Percentiles rank a stretch among this genome's conserved stretches.
phyloP scores from a whole-genome alignment of 37 sponge, comb jelly and placozoan genomes.

The Aplysina aerophoba region DNA sequence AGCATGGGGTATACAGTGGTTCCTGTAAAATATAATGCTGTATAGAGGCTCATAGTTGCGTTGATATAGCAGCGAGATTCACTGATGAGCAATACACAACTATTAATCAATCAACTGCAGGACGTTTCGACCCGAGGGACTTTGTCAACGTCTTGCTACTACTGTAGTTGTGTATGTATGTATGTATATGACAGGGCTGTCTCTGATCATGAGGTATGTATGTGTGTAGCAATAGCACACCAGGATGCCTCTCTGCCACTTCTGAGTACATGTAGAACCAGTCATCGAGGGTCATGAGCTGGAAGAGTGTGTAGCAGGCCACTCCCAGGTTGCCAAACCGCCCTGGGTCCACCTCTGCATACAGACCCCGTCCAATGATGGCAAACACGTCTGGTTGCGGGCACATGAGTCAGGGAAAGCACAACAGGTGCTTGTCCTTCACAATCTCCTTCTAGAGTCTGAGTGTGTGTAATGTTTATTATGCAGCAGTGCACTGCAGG shows the following conservation, averaged over 20 bases:
- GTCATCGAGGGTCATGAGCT: constrained; percentile 92
- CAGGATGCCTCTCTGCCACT: constrained; percentile 50
- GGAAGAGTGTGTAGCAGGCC: constrained; percentile 84
- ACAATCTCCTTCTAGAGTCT: too few species aligned
- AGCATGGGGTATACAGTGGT: too few species aligned
- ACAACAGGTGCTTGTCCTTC: neutral
- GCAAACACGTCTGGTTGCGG: constrained; percentile 79
- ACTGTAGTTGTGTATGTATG: too few species aligned
- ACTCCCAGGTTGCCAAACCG: constrained; percentile 85
- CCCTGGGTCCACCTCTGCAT: constrained; percentile 70
- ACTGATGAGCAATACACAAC: too few species aligned
- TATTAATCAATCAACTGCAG: too few species aligned
- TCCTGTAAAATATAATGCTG: too few species aligned
- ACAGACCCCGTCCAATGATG: constrained; percentile 86
- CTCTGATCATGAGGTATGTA: neutral
- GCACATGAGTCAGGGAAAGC: neutral
- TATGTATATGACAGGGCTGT: too few species aligned
- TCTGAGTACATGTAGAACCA: constrained; percentile 85
- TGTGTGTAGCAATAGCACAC: neutral
- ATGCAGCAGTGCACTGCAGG: neutral
- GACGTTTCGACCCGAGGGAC: too few species aligned
- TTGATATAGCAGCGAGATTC: too few species aligned
- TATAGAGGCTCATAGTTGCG: too few species aligned
- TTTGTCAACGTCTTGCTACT: too few species aligned
- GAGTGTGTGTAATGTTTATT: neutral